phyloP scores from a whole-genome alignment of 2,797 vertebrate species.

The Ciconia nigra region DNA sequence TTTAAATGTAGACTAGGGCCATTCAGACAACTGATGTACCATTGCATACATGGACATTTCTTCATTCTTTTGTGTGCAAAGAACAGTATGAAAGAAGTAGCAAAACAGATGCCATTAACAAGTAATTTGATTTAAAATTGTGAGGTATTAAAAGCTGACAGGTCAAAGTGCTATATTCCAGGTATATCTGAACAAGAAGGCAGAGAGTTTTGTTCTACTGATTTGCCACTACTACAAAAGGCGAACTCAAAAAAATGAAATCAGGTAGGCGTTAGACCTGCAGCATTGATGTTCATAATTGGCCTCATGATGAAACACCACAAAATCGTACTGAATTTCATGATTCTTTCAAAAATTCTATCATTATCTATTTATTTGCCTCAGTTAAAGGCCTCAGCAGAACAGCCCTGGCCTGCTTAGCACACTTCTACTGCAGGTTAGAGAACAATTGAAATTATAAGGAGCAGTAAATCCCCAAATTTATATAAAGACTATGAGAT shows the following conservation, averaged over 20 bases:
- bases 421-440: background rate
- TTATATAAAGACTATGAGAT: background rate
- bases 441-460: background rate
- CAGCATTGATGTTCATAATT: background rate
- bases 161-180: background rate
- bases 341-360: background rate
- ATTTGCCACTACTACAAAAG: background rate
- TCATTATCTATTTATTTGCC: background rate
- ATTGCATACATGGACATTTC: background rate
- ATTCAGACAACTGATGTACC: background rate
- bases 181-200: background rate
- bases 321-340: background rate
- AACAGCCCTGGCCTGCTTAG: background rate
- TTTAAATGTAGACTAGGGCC: background rate
- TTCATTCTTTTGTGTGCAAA: background rate
- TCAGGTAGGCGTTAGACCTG: background rate
- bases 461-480: background rate
- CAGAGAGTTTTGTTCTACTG: background rate
- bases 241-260: background rate
- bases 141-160: background rate
- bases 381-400: background rate
- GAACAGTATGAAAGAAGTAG: background rate
- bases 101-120: background rate
- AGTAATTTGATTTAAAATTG: conserved; percentile 29
- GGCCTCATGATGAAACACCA: background rate